Conservation (phyloP, 2,888 invertebrate species). For the Rosalia funebris region DNA sequence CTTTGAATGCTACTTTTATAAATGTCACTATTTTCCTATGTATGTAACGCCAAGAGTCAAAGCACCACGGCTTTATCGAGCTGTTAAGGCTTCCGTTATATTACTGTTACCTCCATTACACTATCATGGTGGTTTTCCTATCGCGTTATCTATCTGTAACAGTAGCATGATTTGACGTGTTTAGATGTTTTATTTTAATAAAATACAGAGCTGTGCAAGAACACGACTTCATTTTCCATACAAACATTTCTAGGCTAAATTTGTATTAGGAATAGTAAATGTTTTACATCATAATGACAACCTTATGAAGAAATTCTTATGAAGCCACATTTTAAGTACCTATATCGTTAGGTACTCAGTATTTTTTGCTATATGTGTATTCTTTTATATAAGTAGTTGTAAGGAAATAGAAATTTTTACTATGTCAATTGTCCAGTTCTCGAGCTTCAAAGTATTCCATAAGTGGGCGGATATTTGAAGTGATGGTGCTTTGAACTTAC, state of each 20-base stretch:
- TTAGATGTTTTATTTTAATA: no score
- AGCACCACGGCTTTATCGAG: constrained; percentile 23
- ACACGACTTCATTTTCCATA: no score
- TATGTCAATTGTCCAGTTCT: constrained; percentile 1
- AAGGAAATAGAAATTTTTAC: background rate
- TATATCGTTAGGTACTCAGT: background rate
- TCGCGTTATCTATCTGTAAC: background rate
- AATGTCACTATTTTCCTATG: constrained; percentile 30
- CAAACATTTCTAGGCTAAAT: no score
- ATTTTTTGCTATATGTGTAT: background rate
- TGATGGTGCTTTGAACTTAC: constrained; percentile 40
- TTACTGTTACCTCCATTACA: background rate
- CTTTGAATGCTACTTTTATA: constrained; percentile 21
- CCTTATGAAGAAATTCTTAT: constrained; percentile 18
- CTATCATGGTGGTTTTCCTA: background rate
- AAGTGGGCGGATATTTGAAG: constrained; percentile 3
- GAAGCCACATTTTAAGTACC: background rate
- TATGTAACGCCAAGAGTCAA: constrained; percentile 19
- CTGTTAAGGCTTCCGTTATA: background rate
- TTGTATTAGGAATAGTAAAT: no score
- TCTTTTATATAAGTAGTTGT: background rate
- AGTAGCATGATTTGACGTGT: background rate
- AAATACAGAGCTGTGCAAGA: no score
- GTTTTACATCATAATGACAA: constrained; percentile 8
- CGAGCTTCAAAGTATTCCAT: constrained; percentile 3